Evolutionary conservation across 2,113 vertebrate genomes (phyloP).

Genomic region (Urocitellus parryii): DNA sequence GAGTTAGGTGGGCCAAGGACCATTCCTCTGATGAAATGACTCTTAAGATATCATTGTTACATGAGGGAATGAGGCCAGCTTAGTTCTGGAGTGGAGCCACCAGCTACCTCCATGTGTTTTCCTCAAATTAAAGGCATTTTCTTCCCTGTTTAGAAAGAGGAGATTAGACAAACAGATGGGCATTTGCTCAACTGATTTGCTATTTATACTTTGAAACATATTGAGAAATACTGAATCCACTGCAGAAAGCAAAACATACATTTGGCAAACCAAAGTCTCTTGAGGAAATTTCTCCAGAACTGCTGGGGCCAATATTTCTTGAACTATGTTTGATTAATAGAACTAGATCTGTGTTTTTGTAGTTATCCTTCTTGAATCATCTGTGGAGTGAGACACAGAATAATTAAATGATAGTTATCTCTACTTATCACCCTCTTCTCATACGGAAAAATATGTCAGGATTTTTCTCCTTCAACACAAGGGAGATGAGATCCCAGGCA

Average conservation of each 20-base stretch:
- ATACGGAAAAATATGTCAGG: background rate
- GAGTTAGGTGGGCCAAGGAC: no score
- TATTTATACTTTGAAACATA: slow-evolving; percentile 56
- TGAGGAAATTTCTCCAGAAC: slow-evolving; percentile 54
- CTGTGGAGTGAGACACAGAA: background rate
- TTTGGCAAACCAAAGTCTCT: slow-evolving; percentile 34
- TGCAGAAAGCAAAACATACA: slow-evolving; percentile 41
- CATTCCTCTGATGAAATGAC: background rate
- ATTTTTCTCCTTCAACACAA: background rate
- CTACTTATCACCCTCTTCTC: background rate
- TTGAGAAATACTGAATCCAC: slow-evolving; percentile 57
- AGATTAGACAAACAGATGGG: slow-evolving; percentile 56
- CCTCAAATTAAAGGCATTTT: slow-evolving; percentile 4
- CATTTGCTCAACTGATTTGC: slow-evolving; percentile 61
- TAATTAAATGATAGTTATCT: slow-evolving; percentile 13
- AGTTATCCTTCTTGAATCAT: background rate
- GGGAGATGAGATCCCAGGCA: background rate
- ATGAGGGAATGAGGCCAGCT: background rate
- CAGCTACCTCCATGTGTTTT: background rate
- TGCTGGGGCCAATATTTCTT: background rate
- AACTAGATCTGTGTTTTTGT: background rate
- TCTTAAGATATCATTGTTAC: background rate
- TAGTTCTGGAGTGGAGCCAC: background rate
- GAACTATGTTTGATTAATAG: background rate
- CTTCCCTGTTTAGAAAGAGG: slow-evolving; percentile 31